phyloP scores from a whole-genome alignment of 2,888 invertebrate genomes.

The Linyphia triangularis region DNA sequence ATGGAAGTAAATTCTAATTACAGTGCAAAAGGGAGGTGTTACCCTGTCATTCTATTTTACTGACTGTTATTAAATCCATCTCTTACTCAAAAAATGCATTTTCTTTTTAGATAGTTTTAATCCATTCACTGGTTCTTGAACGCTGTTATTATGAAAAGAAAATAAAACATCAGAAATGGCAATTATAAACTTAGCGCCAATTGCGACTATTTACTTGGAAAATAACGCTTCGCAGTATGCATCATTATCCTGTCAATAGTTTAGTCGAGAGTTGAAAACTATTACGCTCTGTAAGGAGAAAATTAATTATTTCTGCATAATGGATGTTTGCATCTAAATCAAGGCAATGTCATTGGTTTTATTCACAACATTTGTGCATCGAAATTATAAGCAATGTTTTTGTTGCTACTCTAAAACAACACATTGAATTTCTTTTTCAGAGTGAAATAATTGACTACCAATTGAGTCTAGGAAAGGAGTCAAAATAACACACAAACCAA shows the following conservation, averaged over 20 bases:
- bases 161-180: too few species aligned
- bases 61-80: neutral
- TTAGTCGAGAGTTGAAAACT: neutral
- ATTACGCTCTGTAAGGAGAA: too few species aligned
- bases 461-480: too few species aligned
- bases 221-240: neutral
- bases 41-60: neutral
- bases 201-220: neutral
- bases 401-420: too few species aligned
- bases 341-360: too few species aligned
- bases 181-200: neutral
- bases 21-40: neutral
- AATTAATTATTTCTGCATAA: too few species aligned
- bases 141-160: neutral
- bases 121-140: neutral
- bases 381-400: too few species aligned
- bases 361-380: too few species aligned
- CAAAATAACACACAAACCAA: too few species aligned
- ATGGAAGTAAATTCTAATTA: neutral
- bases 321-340: too few species aligned
- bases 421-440: too few species aligned
- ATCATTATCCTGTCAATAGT: neutral
- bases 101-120: neutral
- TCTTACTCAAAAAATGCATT: neutral
- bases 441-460: too few species aligned